These are phyloP conservation scores for Tragelaphus buxtoni DNA, from an alignment of 2,113 vertebrate genomes.

Conservation along the genomic window DNA sequence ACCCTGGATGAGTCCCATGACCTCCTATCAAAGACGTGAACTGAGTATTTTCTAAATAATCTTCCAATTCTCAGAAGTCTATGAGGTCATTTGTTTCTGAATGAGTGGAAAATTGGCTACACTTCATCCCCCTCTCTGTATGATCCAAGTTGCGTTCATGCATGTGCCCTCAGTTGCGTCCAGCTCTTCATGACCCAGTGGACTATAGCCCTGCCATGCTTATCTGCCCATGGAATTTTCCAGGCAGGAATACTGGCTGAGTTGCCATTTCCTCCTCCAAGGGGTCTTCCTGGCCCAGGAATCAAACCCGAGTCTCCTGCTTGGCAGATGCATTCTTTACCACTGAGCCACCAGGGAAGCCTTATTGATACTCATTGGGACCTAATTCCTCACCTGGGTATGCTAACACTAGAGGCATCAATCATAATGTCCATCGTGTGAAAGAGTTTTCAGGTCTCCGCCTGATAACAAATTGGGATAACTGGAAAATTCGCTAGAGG, in stretches of 20 bases:
- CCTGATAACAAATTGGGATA: neutral
- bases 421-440: neutral
- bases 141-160: neutral
- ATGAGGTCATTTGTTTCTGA: neutral
- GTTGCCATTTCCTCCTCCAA: neutral
- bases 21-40: neutral
- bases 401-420: neutral
- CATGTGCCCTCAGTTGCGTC: neutral
- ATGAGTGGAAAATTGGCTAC: too few relatives aligned
- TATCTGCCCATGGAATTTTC: neutral
- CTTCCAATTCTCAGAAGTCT: neutral
- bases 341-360: neutral
- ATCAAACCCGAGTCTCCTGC: neutral
- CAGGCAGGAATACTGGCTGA: neutral
- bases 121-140: neutral
- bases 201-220: neutral
- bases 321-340: neutral
- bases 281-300: neutral
- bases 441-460: neutral
- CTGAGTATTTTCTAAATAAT: neutral
- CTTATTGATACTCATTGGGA: neutral
- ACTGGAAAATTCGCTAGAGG: neutral
- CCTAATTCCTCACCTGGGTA: neutral
- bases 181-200: neutral
- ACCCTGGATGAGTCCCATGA: neutral